Evolutionary conservation across 2,888 invertebrate species (phyloP), one percentile per base, ranked within the genome.

Genomic region (Lysandra coridon): DNA sequence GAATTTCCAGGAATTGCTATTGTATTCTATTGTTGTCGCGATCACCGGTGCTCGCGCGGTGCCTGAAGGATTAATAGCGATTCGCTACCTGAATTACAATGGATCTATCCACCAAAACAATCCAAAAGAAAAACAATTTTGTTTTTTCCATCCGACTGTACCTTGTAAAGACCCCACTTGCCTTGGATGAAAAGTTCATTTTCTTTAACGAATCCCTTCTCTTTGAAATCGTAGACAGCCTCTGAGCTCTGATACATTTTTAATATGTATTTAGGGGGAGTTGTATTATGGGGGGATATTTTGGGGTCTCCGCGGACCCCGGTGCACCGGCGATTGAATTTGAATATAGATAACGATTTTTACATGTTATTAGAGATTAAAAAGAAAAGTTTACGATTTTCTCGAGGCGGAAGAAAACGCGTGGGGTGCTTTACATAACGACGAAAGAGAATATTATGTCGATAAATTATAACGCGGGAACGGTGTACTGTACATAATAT

Each of bases 181-280:
- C 84, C 88, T 88, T 88, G 85, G 84, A 83, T 86, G 86, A 85
- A 88, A 90, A 91, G 88, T 89, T 86, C 88, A 90, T 90, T 91
- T 92, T 91, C 92, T 92, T 92, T 85, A 85, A 86, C 84, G 86
- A 86, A 86, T 86, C 88, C 88, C 87, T 85, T 86, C 87, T 82
- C 87, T 89, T 90, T 89, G 90, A 88, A 90, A 89, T 87, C 86
- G 85, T 87, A 89, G 88, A 89, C 87, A 85, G 84, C 81, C 81
- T 57, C 57, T 57, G 80, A 83, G 82, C 79, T 82, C 83, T 85
- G 85, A 86, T 87, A 87, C 85, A 87, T 88, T 87, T 87, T 86
- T 86, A 88, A 88, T 88, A 86, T 85, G 85, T 85, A 82, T 80
- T 78, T 80, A 81, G 82, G 80, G 81, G 69, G 69, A 30, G 10